Percentiles rank a stretch among this genome's conserved stretches.
Evolutionary conservation across 2,888 invertebrate species (phyloP).

Genomic region (Toxonevra muliebris): DNA sequence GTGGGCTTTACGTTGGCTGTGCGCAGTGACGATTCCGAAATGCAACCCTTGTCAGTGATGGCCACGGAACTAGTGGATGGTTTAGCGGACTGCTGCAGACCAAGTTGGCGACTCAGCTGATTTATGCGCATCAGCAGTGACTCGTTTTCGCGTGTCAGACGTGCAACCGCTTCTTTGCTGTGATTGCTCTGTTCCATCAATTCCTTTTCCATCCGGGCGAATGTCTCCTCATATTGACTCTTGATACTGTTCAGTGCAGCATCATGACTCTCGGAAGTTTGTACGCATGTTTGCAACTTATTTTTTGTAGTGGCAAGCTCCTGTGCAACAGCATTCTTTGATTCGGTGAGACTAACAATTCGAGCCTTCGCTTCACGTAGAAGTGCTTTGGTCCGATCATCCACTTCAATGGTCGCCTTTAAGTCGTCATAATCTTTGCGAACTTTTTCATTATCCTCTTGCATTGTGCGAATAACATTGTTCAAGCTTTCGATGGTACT

Average conservation of each 20-base stretch:
- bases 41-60: slow-evolving; percentile 68
- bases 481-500: slow-evolving; percentile 63
- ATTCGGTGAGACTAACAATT: slow-evolving; percentile 77
- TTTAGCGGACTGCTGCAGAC: slow-evolving; percentile 73
- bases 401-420: slow-evolving; percentile 75
- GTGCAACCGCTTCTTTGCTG: slow-evolving; percentile 67
- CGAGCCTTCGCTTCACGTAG: slow-evolving; percentile 79
- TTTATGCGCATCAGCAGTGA: slow-evolving; percentile 75
- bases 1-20: slow-evolving; percentile 96
- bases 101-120: slow-evolving; percentile 74
- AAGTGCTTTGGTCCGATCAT: slow-evolving; percentile 73
- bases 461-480: slow-evolving; percentile 62
- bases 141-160: slow-evolving; percentile 72
- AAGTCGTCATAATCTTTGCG: slow-evolving; percentile 73
- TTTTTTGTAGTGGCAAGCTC: slow-evolving; percentile 69
- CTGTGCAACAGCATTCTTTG: slow-evolving; percentile 71
- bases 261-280: slow-evolving; percentile 70
- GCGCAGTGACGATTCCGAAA: slow-evolving; percentile 69
- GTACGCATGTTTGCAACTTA: slow-evolving; percentile 67
- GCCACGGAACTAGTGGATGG: slow-evolving; percentile 74
- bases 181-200: slow-evolving; percentile 72
- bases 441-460: slow-evolving; percentile 69
- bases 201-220: slow-evolving; percentile 78
- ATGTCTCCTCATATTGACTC: slow-evolving; percentile 75
- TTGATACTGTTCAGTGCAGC: slow-evolving; percentile 71